A percentile compares a stretch with the other conserved stretches of the same genome.
Conservation (phyloP, 2,113 vertebrate species). For the Platysternon megacephalum region DNA sequence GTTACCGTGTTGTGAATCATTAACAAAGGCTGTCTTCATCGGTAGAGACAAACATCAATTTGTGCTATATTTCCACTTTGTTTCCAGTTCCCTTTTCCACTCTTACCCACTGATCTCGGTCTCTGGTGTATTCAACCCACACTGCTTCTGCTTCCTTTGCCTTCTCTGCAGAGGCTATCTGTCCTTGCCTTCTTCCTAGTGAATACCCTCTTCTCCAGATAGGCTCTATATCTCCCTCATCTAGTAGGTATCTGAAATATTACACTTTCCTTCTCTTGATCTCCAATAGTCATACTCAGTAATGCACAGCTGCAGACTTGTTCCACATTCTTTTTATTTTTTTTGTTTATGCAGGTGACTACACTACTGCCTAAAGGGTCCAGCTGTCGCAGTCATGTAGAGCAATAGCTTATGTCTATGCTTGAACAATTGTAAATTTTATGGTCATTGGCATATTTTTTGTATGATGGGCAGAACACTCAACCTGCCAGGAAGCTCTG, state of each 20-base stretch:
- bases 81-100: background rate
- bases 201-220: background rate
- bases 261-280: background rate
- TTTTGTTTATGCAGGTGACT: constrained; percentile 14
- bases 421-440: background rate
- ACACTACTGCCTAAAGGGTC: fast-evolving
- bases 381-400: background rate
- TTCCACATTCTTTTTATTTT: constrained; percentile 14
- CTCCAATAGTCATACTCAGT: background rate
- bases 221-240: background rate
- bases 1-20: background rate
- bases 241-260: constrained; percentile 6
- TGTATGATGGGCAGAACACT: background rate
- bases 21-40: background rate
- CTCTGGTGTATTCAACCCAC: background rate
- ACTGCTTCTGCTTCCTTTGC: background rate
- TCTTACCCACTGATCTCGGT: background rate
- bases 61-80: background rate
- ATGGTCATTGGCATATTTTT: background rate
- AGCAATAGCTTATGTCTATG: background rate
- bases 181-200: background rate
- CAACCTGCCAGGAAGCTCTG: background rate
- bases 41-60: constrained; percentile 7
- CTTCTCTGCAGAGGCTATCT: background rate
- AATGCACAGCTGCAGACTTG: constrained; percentile 18